Conservation (phyloP, 2,888 invertebrate species). For the Pristionchus exspectatus region DNA sequence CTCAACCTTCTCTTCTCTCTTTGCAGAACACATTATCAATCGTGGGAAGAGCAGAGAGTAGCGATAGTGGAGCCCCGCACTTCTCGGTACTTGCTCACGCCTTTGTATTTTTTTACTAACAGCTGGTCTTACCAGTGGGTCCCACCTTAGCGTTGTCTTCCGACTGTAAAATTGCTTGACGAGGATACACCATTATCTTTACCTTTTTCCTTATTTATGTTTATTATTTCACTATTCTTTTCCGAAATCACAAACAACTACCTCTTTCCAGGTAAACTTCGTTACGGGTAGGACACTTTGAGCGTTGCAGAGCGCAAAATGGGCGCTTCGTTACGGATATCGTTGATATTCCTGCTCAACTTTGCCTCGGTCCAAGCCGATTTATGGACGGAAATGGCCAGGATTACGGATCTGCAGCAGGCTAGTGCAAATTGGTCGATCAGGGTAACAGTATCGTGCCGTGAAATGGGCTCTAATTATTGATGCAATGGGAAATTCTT, state of each 20-base stretch:
- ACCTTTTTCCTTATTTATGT: neutral
- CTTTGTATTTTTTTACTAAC: too few relatives aligned
- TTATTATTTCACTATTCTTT: neutral
- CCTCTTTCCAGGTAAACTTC: neutral
- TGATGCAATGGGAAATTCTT: neutral
- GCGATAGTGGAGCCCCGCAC: neutral
- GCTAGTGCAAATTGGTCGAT: neutral
- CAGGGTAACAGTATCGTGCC: too few relatives aligned
- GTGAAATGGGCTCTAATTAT: too few relatives aligned
- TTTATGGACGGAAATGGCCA: constrained; percentile 76
- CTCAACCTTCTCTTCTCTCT: neutral
- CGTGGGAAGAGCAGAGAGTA: constrained; percentile 16
- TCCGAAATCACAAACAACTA: neutral
- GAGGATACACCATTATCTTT: too few relatives aligned
- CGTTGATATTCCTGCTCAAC: constrained; percentile 42
- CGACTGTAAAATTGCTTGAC: too few relatives aligned
- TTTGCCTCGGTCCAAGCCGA: constrained; percentile 60
- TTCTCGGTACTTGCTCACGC: neutral
- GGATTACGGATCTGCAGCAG: constrained; percentile 77
- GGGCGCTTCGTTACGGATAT: neutral
- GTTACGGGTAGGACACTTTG: neutral
- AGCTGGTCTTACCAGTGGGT: too few relatives aligned
- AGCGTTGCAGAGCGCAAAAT: neutral
- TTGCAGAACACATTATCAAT: constrained; percentile 30
- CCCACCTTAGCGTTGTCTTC: too few relatives aligned